Conservation (phyloP, 2,888 invertebrate species). For the Choreutis nemorana region DNA sequence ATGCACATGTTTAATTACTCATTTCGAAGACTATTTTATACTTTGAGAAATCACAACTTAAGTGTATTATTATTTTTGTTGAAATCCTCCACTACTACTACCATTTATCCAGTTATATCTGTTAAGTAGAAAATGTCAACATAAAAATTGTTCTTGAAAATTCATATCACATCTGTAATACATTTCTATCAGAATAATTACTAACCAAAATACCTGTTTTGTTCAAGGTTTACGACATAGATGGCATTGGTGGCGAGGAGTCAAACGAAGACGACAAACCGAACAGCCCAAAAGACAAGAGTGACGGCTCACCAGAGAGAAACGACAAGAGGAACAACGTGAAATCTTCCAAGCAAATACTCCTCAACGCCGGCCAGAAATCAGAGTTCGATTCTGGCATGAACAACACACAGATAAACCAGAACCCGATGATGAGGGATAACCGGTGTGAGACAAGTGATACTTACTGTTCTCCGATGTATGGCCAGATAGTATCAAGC, state of each 20-base stretch:
- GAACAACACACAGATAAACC: conserved; percentile 54
- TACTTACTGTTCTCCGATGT: conserved; percentile 55
- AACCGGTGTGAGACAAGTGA: conserved; percentile 30
- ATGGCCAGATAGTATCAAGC: conserved; percentile 56
- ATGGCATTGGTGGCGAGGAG: conserved; percentile 50
- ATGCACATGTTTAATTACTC: too few relatives aligned
- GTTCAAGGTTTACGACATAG: conserved; percentile 57
- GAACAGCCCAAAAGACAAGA: conserved; percentile 18
- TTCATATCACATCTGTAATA: too few relatives aligned
- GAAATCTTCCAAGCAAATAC: conserved; percentile 57
- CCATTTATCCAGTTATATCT: too few relatives aligned
- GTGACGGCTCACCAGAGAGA: conserved; percentile 28
- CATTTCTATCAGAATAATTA: too few relatives aligned
- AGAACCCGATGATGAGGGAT: conserved; percentile 29
- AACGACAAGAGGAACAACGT: conserved; percentile 33
- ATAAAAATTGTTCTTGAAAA: too few relatives aligned
- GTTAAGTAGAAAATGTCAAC: too few relatives aligned
- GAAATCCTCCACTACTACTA: too few relatives aligned
- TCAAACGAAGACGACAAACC: conserved; percentile 40
- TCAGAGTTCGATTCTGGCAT: conserved; percentile 60
- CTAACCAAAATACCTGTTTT: too few relatives aligned
- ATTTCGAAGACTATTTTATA: too few relatives aligned
- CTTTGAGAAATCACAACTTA: too few relatives aligned
- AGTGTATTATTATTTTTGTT: too few relatives aligned
- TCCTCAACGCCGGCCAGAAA: conserved; percentile 55